phyloP scores from a whole-genome alignment of 2,113 vertebrate genomes.

The Aegotheles bennettii region DNA sequence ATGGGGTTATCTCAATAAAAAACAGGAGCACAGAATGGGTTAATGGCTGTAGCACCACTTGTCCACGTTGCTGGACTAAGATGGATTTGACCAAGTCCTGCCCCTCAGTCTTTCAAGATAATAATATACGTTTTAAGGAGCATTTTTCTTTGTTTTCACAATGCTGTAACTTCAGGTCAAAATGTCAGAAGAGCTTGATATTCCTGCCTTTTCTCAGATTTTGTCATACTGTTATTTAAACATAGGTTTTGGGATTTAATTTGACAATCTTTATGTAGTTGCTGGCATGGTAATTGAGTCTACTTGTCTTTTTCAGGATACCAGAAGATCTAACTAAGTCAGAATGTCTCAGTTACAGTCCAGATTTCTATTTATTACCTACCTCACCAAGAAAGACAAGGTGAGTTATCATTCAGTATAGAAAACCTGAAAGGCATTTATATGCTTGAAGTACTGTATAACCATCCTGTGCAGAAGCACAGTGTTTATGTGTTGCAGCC shows the following conservation, averaged over 20 bases:
- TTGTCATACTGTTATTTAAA: slow-evolving; percentile 39
- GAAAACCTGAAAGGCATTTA: slow-evolving; percentile 71
- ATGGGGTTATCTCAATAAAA: not conserved
- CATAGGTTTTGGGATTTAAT: slow-evolving; percentile 58
- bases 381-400: slow-evolving; percentile 82
- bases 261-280: slow-evolving; percentile 77
- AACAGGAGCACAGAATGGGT: not conserved
- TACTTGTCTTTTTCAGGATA: slow-evolving; percentile 88
- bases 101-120: not conserved
- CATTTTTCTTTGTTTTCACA: not conserved
- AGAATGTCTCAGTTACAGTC: slow-evolving; percentile 75
- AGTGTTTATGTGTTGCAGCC: not conserved
- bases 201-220: slow-evolving; percentile 33
- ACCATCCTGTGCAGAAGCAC: not conserved
- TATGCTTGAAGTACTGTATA: slow-evolving; percentile 60
- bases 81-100: slow-evolving; percentile 3
- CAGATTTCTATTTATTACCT: slow-evolving; percentile 84
- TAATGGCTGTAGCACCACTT: not conserved
- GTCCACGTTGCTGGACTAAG: not conserved
- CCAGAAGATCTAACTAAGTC: slow-evolving; percentile 87
- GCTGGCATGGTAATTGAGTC: slow-evolving; percentile 82
- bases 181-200: slow-evolving; percentile 25
- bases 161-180: not conserved
- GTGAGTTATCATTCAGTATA: slow-evolving; percentile 85
- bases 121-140: not conserved